These are phyloP conservation scores for Hypena proboscidalis DNA, from an alignment of 2,888 invertebrate genomes.

Conservation along the genomic window DNA sequence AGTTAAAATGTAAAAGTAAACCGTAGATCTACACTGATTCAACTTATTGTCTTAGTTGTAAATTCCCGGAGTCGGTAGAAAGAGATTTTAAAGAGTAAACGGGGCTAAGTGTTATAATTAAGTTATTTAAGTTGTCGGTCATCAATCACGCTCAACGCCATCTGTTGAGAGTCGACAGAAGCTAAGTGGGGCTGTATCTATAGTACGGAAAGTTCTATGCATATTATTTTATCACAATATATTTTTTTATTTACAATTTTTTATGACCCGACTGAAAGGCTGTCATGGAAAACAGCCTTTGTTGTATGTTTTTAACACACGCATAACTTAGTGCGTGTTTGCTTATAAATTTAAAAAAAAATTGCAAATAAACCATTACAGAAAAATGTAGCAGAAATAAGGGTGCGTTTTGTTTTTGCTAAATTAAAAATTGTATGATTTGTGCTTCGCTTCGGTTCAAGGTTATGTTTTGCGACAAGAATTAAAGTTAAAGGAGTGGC, in stretches of 20 bases:
- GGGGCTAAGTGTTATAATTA: slow-evolving; percentile 68
- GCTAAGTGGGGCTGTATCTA: slow-evolving; percentile 36
- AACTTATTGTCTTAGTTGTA: slow-evolving; percentile 42
- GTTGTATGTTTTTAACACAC: too few relatives aligned
- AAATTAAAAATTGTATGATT: slow-evolving; percentile 37
- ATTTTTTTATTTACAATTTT: not conserved
- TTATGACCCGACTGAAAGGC: too few relatives aligned
- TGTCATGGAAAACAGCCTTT: too few relatives aligned
- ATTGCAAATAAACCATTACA: too few relatives aligned
- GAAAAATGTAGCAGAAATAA: slow-evolving; percentile 42
- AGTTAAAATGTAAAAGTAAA: not conserved
- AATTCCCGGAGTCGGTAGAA: slow-evolving; percentile 23
- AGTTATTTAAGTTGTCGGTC: slow-evolving; percentile 67
- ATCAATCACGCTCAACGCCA: slow-evolving; percentile 73
- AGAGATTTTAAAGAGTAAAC: slow-evolving; percentile 55
- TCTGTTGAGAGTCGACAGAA: slow-evolving; percentile 56
- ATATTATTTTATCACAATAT: too few relatives aligned
- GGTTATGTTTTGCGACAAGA: too few relatives aligned
- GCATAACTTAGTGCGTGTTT: too few relatives aligned
- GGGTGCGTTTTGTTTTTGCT: slow-evolving; percentile 24
- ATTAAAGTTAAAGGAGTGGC: too few relatives aligned
- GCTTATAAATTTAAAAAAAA: too few relatives aligned
- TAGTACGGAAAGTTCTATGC: slow-evolving; percentile 43
- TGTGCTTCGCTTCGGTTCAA: slow-evolving; percentile 21
- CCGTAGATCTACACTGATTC: slow-evolving; percentile 16